Percentiles rank a stretch among this genome's conserved stretches.
These are phyloP conservation scores for Teleiodes luculella DNA, from an alignment of 2,888 invertebrate species.

Conservation along the genomic window DNA sequence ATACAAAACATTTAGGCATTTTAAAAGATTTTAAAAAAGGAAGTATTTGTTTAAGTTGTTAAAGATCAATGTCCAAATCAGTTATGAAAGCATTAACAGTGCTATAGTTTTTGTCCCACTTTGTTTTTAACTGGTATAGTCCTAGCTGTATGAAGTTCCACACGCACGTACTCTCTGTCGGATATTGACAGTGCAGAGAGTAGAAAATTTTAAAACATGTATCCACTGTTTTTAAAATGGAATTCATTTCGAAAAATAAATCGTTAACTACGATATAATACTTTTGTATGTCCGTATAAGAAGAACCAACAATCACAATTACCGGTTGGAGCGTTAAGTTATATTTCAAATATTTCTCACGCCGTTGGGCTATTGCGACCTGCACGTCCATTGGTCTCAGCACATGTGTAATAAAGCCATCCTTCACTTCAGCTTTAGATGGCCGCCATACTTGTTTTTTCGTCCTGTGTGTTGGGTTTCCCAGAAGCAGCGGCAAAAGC, in stretches of 20 bases:
- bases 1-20: background rate
- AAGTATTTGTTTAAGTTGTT: slow-evolving; percentile 3
- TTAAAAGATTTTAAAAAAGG: too few relatives aligned
- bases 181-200: background rate
- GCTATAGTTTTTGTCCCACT: slow-evolving; percentile 15
- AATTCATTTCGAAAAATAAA: slow-evolving; percentile 2
- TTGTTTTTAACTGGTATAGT: slow-evolving; percentile 17
- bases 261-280: slow-evolving; percentile 8
- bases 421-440: slow-evolving; percentile 14
- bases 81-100: slow-evolving; percentile 15
- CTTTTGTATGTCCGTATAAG: background rate
- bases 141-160: slow-evolving; percentile 15
- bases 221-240: slow-evolving; percentile 13
- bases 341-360: slow-evolving; percentile 11
- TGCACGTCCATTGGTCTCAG: slow-evolving; percentile 11
- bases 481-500: slow-evolving; percentile 12
- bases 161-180: slow-evolving; percentile 15
- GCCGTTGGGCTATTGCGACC: slow-evolving; percentile 11
- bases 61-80: slow-evolving; percentile 12
- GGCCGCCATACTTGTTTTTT: slow-evolving; percentile 15
- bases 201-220: slow-evolving; percentile 13
- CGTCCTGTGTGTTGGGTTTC: slow-evolving; percentile 10
- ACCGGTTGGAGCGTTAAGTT: slow-evolving; percentile 11
- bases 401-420: slow-evolving; percentile 13
- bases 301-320: slow-evolving; percentile 14